A percentile compares a stretch with the other conserved stretches of the same genome.
Evolutionary conservation across 2,113 vertebrate species (phyloP).

Genomic region (Oryctolagus cuniculus): DNA sequence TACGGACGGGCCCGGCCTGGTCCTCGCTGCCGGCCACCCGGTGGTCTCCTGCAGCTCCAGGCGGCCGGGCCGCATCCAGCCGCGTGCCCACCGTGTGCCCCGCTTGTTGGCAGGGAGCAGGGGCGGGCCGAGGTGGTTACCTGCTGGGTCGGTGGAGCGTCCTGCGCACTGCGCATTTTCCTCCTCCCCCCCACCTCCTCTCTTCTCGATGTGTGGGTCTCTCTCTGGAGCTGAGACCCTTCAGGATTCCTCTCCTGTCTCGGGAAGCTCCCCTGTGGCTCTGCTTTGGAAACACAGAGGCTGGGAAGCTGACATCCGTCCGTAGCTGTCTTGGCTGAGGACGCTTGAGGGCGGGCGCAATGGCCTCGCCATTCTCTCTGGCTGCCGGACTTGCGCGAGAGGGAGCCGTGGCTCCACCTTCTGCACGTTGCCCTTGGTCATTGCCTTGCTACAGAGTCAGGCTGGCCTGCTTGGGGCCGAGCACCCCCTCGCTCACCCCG

Average conservation of each 20-base stretch:
- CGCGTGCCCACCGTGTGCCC: too few relatives aligned
- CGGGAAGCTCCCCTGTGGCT: background rate
- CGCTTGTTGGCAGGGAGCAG: background rate
- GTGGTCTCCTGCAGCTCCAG: too few relatives aligned
- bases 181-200: background rate
- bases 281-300: conserved; percentile 1
- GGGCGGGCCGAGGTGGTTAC: background rate
- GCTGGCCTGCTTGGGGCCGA: background rate
- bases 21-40: rapidly evolving
- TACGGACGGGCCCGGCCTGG: background rate
- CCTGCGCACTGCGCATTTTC: background rate
- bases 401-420: background rate
- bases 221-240: background rate
- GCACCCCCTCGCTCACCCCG: too few relatives aligned
- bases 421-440: background rate
- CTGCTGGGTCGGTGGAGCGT: background rate
- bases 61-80: too few relatives aligned
- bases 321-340: conserved; percentile 20
- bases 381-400: background rate
- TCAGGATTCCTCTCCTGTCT: background rate
- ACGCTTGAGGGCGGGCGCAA: background rate
- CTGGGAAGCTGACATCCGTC: conserved; percentile 53
- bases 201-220: background rate
- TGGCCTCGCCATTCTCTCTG: background rate
- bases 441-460: background rate